Conservation (phyloP, 2,888 invertebrate species). For the Bruchidius siliquastri region DNA sequence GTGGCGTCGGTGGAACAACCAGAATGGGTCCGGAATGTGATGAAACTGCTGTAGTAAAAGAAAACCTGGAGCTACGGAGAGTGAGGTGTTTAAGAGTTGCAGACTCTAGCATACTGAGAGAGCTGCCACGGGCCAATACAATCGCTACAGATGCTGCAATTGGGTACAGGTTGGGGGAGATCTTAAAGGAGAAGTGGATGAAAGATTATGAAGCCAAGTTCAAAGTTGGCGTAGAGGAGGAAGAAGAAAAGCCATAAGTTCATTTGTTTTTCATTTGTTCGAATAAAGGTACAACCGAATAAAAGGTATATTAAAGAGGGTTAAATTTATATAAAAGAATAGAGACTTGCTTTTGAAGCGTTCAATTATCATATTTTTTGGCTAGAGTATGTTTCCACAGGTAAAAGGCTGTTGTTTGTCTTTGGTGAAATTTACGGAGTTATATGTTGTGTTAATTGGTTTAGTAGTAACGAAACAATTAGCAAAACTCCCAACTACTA, state of each 20-base stretch:
- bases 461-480: too few species aligned
- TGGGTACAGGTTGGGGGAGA: slow-evolving; percentile 51
- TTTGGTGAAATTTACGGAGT: too few species aligned
- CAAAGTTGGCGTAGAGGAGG: background rate
- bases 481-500: too few species aligned
- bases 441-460: too few species aligned
- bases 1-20: slow-evolving; percentile 32
- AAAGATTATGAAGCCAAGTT: slow-evolving; percentile 19
- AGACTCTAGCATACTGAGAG: slow-evolving; percentile 45
- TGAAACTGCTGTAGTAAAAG: slow-evolving; percentile 43
- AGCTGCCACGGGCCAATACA: slow-evolving; percentile 43
- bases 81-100: slow-evolving; percentile 47
- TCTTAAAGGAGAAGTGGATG: slow-evolving; percentile 40
- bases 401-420: too few species aligned
- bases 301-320: too few species aligned
- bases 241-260: background rate
- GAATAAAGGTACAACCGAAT: background rate
- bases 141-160: slow-evolving; percentile 55
- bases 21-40: slow-evolving; percentile 41
- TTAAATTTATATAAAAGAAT: too few species aligned
- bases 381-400: too few species aligned
- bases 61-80: slow-evolving; percentile 43
- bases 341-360: too few species aligned
- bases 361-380: too few species aligned
- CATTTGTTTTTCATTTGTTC: background rate